Evolutionary conservation across 2,113 vertebrate genomes (phyloP), one percentile per base, ranked within the genome.

Genomic region (Tautogolabrus adspersus): DNA sequence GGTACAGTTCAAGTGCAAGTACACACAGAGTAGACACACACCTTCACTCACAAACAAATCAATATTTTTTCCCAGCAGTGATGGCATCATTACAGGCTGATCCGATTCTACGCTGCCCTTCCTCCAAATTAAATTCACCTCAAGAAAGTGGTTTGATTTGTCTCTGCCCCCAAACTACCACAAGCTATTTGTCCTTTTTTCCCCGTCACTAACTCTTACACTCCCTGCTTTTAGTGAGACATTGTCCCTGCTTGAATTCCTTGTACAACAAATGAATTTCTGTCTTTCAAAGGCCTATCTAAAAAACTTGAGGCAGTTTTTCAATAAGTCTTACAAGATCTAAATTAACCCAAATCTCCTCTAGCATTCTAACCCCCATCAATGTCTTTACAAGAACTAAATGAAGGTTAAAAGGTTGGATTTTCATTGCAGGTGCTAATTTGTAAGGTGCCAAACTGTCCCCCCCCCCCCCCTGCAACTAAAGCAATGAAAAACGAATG

Each of bases 41-140:
- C 21, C 42, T 37, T 59, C 44, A 49, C 69, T 62, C 66, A 56
- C 54, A 59, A 34, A 72, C 52, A 59, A 52, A 42, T 82, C 69
- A 66, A 64, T 86, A 77, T 82, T 64, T 72, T 62, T 78, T 85
- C 62, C 58, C 75, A 72, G 77, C 49, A 76, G 62, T 68, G 75
- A 85, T 63, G 64, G 61, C 77, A 73, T 90, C 79, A 83, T 87
- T 87, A 87, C 22, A 11, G 7, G 64, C 60, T 54, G 42, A 72
- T 83, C 66, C 63, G 55, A 71, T 75, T 75, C 51, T 23, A 37
- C 63, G 3, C 38, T 22, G 58, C 42, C 59, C 55, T 66, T 84
- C 61, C 77, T 52, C 58, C 60, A 70, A 78, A 87, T 83, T 83
- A 44, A 62, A 79, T 81, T 67, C 67, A 67, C 63, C 73, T 59